Conservation (phyloP, 1,140 invertebrate genomes). For the Meloidogyne floridensis region DNA sequence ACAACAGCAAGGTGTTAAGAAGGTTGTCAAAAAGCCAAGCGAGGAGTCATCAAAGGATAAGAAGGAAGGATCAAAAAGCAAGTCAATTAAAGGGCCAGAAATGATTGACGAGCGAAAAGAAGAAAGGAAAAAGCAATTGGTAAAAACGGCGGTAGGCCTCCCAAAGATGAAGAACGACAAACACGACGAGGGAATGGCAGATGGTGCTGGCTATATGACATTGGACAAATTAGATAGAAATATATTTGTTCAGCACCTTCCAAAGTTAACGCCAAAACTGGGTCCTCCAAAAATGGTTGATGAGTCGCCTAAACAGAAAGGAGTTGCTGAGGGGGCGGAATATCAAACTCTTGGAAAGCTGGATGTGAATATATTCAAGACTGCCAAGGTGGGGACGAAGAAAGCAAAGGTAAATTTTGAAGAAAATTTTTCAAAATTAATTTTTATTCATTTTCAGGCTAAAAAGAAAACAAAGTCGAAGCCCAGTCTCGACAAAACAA, state of each 20-base stretch:
- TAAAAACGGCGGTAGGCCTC: background rate
- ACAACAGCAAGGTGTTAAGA: background rate
- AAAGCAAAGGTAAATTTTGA: background rate
- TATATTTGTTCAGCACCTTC: background rate
- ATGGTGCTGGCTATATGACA: background rate
- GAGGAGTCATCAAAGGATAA: background rate
- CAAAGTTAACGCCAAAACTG: background rate
- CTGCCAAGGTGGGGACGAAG: background rate
- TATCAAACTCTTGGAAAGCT: background rate
- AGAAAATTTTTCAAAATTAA: background rate
- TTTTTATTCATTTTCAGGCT: background rate
- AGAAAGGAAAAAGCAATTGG: background rate
- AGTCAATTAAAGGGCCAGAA: background rate
- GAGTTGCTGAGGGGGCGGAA: background rate
- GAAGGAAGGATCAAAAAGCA: slow-evolving; percentile 3
- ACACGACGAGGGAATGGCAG: background rate
- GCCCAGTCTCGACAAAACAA: background rate
- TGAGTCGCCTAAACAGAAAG: background rate
- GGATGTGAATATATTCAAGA: background rate
- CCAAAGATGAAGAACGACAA: background rate
- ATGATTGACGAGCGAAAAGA: background rate
- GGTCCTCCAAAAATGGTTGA: background rate
- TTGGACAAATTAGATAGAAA: background rate
- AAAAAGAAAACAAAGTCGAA: background rate
- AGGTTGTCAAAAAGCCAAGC: background rate